A percentile compares a stretch with the other conserved stretches of the same genome.
Conservation (phyloP, 2,113 vertebrate species). For the Morone chrysops region DNA sequence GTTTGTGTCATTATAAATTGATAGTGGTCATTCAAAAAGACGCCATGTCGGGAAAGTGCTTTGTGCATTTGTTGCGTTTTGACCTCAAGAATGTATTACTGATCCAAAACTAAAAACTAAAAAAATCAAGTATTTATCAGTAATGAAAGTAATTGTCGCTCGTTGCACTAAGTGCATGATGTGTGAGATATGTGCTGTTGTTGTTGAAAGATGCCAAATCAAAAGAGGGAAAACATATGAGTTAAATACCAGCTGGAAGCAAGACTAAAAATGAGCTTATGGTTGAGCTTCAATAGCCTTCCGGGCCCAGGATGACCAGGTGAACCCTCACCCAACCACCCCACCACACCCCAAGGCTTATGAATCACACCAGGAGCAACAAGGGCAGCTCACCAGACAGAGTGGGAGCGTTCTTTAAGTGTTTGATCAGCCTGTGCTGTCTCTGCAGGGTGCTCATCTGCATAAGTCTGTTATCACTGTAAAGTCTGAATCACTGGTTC, state of each 20-base stretch:
- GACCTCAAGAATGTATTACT: too few relatives aligned
- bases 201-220: background rate
- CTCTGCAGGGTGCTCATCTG: background rate
- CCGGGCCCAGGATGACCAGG: constrained; percentile 5
- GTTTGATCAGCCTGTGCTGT: background rate
- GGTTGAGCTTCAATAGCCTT: background rate
- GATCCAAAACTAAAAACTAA: background rate
- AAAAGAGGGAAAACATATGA: background rate
- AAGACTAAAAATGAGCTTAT: constrained; percentile 12
- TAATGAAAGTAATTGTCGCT: background rate
- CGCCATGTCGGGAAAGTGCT: too few relatives aligned
- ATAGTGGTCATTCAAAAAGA: background rate
- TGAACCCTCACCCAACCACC: constrained; percentile 1
- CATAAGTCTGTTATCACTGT: background rate
- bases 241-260: constrained; percentile 14
- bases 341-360: background rate
- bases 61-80: too few relatives aligned
- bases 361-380: constrained; percentile 4
- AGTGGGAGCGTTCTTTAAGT: background rate
- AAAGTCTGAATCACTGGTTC: background rate
- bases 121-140: too few relatives aligned
- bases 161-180: background rate
- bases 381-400: background rate
- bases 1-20: background rate
- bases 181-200: background rate